phyloP scores from a whole-genome alignment of 2,888 invertebrate species.

The Escarpia spicata region DNA sequence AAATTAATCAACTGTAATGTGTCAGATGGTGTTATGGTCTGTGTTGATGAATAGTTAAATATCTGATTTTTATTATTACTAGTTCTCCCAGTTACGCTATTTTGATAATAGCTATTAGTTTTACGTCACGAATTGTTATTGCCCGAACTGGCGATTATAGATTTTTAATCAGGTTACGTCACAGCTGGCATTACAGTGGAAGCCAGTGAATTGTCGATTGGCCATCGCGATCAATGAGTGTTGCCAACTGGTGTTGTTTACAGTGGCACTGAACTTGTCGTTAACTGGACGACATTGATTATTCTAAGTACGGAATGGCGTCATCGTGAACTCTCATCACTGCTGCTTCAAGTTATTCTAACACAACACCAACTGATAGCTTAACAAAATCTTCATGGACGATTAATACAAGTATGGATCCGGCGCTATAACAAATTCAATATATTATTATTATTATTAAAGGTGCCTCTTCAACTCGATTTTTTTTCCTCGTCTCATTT shows the following conservation, averaged over 20 bases:
- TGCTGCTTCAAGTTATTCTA: not conserved
- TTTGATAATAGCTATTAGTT: not conserved
- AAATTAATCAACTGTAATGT: not conserved
- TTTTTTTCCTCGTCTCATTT: too few species aligned
- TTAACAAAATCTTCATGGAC: too few species aligned
- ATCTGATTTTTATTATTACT: not conserved
- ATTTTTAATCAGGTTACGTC: not conserved
- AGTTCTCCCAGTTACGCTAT: not conserved
- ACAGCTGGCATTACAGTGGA: not conserved
- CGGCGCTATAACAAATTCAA: too few species aligned
- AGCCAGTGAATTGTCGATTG: not conserved
- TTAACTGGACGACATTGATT: not conserved
- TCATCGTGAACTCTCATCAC: not conserved
- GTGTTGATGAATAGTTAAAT: too few species aligned
- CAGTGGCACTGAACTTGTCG: not conserved
- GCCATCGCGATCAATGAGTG: not conserved
- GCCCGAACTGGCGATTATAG: not conserved
- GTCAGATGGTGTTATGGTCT: too few species aligned
- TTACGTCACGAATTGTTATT: not conserved
- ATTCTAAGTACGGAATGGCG: not conserved
- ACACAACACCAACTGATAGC: not conserved
- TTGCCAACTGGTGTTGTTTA: not conserved
- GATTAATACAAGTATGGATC: too few species aligned
- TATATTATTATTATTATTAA: too few species aligned
- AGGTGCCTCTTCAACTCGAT: too few species aligned